Evolutionary conservation across 2,113 vertebrate genomes (phyloP), one percentile per base, ranked within the genome.

Genomic region (Oenanthe melanoleuca): DNA sequence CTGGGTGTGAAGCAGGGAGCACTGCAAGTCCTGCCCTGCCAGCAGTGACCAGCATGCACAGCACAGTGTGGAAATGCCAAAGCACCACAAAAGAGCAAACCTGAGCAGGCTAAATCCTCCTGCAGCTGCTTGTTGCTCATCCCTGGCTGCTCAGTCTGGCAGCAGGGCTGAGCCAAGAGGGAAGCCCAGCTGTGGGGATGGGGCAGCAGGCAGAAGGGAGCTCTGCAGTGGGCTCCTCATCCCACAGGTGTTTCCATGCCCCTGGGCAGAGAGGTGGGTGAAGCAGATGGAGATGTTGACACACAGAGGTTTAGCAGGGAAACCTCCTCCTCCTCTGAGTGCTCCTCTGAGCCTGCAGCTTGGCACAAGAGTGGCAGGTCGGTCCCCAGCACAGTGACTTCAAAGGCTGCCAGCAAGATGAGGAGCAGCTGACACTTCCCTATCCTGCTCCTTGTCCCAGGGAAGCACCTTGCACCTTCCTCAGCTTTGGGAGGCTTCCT

Each of bases 401-500:
- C 69, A 17, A 12, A 86, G 26, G 17, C 18, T 64, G n/a, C 40
- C 84, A 47, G 12, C 5, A 79, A 73, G 24, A 14, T 18, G 34
- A 60, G 38, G 14, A 40, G 19, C 7, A 29, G 29, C 1, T 34
- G 34, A 56, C 59, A 26, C 37, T 64, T n/a, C 8, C 8, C 8
- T 5, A 4, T 7, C 38, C 56, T 33, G 6, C 15, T 44, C n/a
- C 17, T 69, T 16, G 5, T 34, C 34, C 61, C 34, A 52, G 40
- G 17, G 21, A 72, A 59, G 42, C 9, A 74, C 3, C 34, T 45
- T 66, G 45, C 33, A 65, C 11, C 34, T 57, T 40, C 21, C 37
- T 55, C 26, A 20, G 5, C 18, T 60, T 34, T 0, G 0, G 9
- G 50, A 70, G 25, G 13, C 34, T 55, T 42, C 31, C 64, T 10